A percentile compares a stretch with the other conserved stretches of the same genome.
These are phyloP conservation scores for Sebastes variabilis DNA, from an alignment of 2,797 vertebrate species.

Conservation along the genomic window DNA sequence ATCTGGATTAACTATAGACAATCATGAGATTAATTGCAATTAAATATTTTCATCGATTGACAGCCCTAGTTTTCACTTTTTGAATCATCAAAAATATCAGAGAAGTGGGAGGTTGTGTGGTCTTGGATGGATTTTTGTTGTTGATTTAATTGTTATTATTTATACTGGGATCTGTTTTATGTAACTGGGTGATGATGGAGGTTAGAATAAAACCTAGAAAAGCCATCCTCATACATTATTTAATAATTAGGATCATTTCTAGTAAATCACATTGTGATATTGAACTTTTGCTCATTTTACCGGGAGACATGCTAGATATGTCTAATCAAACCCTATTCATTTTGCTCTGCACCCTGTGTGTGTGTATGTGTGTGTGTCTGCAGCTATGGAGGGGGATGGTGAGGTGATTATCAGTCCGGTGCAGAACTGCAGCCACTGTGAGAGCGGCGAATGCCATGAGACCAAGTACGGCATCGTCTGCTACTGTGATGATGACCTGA, in stretches of 20 bases:
- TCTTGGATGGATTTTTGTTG: not conserved
- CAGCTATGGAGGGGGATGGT: conserved; percentile 93
- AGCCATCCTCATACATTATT: not conserved
- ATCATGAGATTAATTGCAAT: too few species aligned
- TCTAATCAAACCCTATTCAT: not conserved
- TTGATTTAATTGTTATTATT: not conserved
- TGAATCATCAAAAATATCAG: not conserved
- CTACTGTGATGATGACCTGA: conserved; percentile 89
- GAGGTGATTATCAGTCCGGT: conserved; percentile 94
- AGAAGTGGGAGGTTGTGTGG: not conserved
- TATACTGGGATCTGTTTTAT: not conserved
- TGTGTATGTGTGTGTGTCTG: conserved; percentile 2
- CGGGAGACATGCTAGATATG: not conserved
- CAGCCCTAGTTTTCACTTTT: too few species aligned
- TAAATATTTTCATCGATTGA: too few species aligned
- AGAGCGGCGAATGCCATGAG: conserved; percentile 89
- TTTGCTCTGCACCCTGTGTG: not conserved
- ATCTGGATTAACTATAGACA: too few species aligned
- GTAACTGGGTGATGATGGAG: not conserved
- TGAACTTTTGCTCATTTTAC: conserved; percentile 18
- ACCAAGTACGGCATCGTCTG: conserved; percentile 86
- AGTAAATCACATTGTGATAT: conserved; percentile 5
- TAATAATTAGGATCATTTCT: not conserved
- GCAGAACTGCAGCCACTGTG: conserved; percentile 97
- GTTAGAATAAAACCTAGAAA: not conserved